Percentiles rank a stretch among this genome's conserved stretches.
phyloP scores from a whole-genome alignment of 1,140 invertebrate genomes.

The Fopius arisanus region DNA sequence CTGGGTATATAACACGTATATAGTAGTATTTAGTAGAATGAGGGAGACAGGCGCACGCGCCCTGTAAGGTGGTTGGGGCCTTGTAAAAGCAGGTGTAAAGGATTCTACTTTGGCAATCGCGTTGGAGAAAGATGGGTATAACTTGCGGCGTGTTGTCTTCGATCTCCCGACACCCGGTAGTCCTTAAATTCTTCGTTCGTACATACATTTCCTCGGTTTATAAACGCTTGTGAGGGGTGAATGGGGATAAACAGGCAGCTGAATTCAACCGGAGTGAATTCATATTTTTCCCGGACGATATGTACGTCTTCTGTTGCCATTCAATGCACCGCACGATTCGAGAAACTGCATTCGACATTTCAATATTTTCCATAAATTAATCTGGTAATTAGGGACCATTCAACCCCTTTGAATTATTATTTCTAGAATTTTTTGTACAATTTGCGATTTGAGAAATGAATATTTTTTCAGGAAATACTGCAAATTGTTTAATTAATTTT shows the following conservation, averaged over 20 bases:
- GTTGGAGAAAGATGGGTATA: conserved; percentile 7
- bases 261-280: background rate
- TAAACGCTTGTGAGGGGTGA: background rate
- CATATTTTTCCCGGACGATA: background rate
- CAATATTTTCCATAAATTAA: no score
- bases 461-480: no score
- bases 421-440: no score
- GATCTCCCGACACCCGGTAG: conserved; percentile 50
- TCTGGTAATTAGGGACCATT: no score
- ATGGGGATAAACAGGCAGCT: conserved; percentile 7
- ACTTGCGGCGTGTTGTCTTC: conserved; percentile 28
- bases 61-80: conserved; percentile 33
- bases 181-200: conserved; percentile 42
- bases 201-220: background rate
- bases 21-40: conserved; percentile 26
- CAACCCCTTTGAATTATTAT: no score
- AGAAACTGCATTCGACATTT: no score
- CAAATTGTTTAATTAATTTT: no score
- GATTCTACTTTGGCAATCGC: conserved; percentile 35
- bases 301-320: no score
- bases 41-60: conserved; percentile 11
- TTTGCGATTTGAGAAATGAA: no score
- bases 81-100: conserved; percentile 56
- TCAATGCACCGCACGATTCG: no score
- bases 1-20: conserved; percentile 13